A percentile compares a stretch with the other conserved stretches of the same genome.
Conservation (phyloP, 2,888 invertebrate species). For the Mythimna lalbum region DNA sequence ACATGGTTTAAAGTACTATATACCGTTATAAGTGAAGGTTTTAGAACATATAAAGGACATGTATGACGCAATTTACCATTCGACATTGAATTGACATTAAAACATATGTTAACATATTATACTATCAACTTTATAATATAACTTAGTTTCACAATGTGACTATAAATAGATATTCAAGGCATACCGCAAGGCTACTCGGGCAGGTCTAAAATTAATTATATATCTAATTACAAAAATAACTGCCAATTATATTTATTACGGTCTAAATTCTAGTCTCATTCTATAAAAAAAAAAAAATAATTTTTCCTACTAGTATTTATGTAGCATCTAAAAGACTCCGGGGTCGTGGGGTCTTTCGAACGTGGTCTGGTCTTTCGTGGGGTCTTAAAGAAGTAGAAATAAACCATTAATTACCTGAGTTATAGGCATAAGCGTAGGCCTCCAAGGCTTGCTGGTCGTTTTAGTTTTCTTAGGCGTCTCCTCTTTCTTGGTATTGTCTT, state of each 20-base stretch:
- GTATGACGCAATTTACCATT: constrained; percentile 3
- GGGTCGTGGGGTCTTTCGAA: too few species aligned
- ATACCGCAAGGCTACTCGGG: too few species aligned
- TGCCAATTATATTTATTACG: too few species aligned
- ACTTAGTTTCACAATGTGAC: neutral
- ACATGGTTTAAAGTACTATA: too few species aligned
- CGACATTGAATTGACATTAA: constrained; percentile 22
- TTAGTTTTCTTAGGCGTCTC: constrained; percentile 84
- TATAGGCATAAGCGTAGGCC: constrained; percentile 93
- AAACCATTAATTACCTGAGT: constrained; percentile 80
- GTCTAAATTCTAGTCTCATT: too few species aligned
- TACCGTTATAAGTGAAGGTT: neutral
- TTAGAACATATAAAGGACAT: neutral
- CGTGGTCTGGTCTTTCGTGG: too few species aligned
- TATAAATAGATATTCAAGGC: neutral
- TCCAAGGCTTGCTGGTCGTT: constrained; percentile 92
- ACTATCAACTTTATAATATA: neutral
- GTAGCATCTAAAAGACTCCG: too few species aligned
- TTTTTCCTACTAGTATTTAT: too few species aligned
- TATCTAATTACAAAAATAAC: too few species aligned
- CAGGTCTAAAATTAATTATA: too few species aligned
- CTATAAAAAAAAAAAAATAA: too few species aligned
- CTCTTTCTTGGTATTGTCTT: constrained; percentile 73
- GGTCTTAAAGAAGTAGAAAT: too few species aligned
- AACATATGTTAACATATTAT: constrained; percentile 16